Conservation (phyloP, 1,140 invertebrate species). For the Caerostris darwini region DNA sequence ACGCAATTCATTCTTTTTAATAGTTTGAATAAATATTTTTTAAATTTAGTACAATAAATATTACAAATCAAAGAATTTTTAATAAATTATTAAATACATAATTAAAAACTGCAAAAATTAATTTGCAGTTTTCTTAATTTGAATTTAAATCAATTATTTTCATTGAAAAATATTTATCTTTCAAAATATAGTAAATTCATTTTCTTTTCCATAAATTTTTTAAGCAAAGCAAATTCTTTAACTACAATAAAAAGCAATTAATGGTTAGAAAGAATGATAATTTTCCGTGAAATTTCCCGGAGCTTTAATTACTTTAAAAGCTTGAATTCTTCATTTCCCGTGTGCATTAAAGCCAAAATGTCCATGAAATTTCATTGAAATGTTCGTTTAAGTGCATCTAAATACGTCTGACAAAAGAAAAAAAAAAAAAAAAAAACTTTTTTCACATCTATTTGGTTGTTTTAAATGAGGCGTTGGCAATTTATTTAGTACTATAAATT, state of each 20-base stretch:
- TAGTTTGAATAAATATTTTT: no score
- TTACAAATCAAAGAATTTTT: no score
- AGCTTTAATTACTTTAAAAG: background rate
- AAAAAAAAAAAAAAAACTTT: no score
- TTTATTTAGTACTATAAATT: no score
- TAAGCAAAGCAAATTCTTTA: background rate
- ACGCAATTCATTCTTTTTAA: no score
- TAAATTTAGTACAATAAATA: no score
- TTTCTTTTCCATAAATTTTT: background rate
- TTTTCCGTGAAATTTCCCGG: background rate
- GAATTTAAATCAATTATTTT: background rate
- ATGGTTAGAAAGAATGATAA: background rate
- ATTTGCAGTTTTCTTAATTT: background rate
- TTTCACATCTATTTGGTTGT: no score
- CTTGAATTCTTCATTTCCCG: constrained; percentile 7
- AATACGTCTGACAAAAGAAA: no score
- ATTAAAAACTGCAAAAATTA: no score
- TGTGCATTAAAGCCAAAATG: constrained; percentile 13
- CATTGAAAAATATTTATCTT: background rate
- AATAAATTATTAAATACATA: no score
- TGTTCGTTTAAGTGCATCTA: background rate
- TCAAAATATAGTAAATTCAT: background rate
- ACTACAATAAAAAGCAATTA: background rate
- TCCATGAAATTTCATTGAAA: no score
- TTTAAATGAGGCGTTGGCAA: no score